These are phyloP conservation scores for Neodon shergylaensis DNA, from an alignment of 2,113 vertebrate genomes.

Conservation along the genomic window DNA sequence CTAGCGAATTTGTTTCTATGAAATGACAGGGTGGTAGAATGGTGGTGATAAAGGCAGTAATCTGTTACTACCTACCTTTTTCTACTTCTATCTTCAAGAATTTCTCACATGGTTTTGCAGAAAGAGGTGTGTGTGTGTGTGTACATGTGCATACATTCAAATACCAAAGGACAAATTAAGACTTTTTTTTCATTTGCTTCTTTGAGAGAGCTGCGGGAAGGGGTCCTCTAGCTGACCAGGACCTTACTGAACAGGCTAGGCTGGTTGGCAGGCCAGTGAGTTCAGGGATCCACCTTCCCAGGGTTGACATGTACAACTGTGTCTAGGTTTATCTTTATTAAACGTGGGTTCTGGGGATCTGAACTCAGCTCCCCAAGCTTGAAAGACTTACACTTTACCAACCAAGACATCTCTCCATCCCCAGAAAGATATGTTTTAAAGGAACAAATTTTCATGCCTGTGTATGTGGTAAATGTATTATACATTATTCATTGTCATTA, in stretches of 20 bases:
- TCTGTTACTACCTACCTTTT: conserved; percentile 32
- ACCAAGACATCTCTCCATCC: not conserved
- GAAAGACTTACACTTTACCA: not conserved
- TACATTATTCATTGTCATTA: not conserved
- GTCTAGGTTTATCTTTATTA: not conserved
- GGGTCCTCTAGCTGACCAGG: fast-evolving
- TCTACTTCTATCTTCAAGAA: not conserved
- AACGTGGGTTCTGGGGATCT: not conserved
- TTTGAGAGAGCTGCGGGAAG: not conserved
- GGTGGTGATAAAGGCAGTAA: not conserved
- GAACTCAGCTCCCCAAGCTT: not conserved
- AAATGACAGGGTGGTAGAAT: not conserved
- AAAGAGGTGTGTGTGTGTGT: not conserved
- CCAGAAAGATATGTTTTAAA: not conserved
- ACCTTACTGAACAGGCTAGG: not conserved
- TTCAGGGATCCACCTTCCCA: not conserved
- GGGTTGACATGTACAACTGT: not conserved
- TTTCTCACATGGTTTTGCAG: not conserved
- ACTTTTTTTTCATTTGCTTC: not conserved
- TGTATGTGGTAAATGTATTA: not conserved
- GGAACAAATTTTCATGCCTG: not conserved
- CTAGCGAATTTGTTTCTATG: not conserved
- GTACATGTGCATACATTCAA: not conserved
- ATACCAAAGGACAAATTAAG: not conserved
- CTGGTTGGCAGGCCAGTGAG: not conserved